Evolutionary conservation across 2,888 invertebrate species (phyloP).

Genomic region (Antheraea assamensis): DNA sequence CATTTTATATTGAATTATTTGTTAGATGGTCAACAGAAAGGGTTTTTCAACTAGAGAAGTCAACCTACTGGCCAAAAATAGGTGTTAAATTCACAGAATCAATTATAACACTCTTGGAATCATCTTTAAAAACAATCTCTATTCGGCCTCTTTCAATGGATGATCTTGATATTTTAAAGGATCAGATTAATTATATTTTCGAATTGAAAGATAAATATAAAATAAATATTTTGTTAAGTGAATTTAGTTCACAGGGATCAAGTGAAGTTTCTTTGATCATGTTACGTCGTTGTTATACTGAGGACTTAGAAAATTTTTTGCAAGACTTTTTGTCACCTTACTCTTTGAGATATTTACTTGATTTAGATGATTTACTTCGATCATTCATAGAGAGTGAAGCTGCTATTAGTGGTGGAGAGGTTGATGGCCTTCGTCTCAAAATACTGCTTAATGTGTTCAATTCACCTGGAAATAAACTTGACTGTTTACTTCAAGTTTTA

Average conservation of each 20-base stretch:
- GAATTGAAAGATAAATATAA: conserved; percentile 74
- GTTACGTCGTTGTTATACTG: conserved; percentile 76
- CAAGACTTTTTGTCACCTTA: conserved; percentile 69
- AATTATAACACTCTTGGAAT: conserved; percentile 60
- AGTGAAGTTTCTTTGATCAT: conserved; percentile 73
- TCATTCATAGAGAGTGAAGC: conserved; percentile 72
- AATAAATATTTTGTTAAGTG: conserved; percentile 72
- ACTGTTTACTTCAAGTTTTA: conserved; percentile 69
- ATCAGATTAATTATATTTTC: conserved; percentile 64
- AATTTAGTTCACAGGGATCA: conserved; percentile 66
- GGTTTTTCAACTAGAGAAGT: conserved; percentile 70
- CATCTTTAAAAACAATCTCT: conserved; percentile 62
- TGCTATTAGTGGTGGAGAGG: conserved; percentile 64
- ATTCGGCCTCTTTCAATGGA: conserved; percentile 72
- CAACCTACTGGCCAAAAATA: conserved; percentile 78
- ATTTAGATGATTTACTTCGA: conserved; percentile 67
- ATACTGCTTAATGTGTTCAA: conserved; percentile 65
- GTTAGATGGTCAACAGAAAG: conserved; percentile 76
- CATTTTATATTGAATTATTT: conserved; percentile 72
- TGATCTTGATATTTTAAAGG: conserved; percentile 67
- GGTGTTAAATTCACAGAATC: conserved; percentile 73
- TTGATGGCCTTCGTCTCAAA: conserved; percentile 66
- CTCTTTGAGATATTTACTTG: conserved; percentile 66
- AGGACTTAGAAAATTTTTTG: conserved; percentile 69
- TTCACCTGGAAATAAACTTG: conserved; percentile 59